Evolutionary conservation across 2,797 vertebrate species (phyloP), one percentile per base, ranked within the genome.

Genomic region (Scarus forsteni): DNA sequence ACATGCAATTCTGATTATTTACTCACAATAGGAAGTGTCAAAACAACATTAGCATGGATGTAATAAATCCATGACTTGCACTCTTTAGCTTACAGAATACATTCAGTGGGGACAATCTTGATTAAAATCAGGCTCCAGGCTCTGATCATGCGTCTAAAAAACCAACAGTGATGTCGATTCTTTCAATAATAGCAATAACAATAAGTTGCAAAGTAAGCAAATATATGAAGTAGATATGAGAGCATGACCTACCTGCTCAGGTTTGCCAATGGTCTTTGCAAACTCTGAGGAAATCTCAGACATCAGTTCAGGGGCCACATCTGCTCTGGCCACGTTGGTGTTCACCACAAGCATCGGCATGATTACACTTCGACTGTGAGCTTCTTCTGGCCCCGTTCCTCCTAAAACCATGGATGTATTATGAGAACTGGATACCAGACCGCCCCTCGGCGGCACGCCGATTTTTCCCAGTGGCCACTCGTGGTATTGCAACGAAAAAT

Each of bases 291-390:
- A 96, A 35, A 96, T 92, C 77, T 97, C 96, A 0, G 94, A 91
- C 59, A 96, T 66, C 27, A 99, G 77, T 16, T 80, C 92, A 10
- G 91, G 90, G 3, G 97, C 96, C 68, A 99, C 93, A 0, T 94
- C 93, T 40, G 92, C 89, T 81, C 92, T 95, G 60, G 93, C 88
- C 59, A 99, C 96, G 57, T 98, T 99, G 68, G 98, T 99, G 75
- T 93, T 95, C n/a, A 98, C 92, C 0, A 95, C 70, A 63, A 99
- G 97, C 89, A 96, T 97, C 52, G 97, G 97, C 97, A 99, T 98
- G 87, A 57, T 75, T 61, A 8, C 55, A 3, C 38, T 39, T 39
- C 1, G 1, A 10, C 38, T 39, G 38, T 7, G 38, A 0, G 2
- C 3, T 16, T 1, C 10, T 3, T n/a, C 1, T 27, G 3, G 27